phyloP scores from a whole-genome alignment of 2,797 vertebrate species.

The Melanotaenia boesemani region DNA sequence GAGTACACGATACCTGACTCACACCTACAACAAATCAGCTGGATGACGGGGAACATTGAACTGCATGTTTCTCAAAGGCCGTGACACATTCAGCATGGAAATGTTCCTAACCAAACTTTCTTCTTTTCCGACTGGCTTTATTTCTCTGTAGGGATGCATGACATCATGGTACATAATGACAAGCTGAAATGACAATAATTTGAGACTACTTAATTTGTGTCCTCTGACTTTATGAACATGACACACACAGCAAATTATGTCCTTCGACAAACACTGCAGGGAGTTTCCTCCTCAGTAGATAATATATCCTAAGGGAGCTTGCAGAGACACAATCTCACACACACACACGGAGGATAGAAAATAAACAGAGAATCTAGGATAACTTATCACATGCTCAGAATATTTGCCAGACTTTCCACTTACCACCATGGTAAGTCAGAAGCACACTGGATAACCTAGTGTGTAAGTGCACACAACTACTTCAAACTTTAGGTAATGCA shows the following conservation, averaged over 20 bases:
- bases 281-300: conserved; percentile 65
- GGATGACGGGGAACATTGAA: conserved; percentile 8
- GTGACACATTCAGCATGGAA: background rate
- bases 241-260: conserved; percentile 62
- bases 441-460: conserved; percentile 2
- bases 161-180: conserved; percentile 20
- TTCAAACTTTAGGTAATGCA: conserved; percentile 18
- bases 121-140: background rate
- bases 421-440: conserved; percentile 27
- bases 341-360: conserved; percentile 20
- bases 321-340: conserved; percentile 38
- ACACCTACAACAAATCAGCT: conserved; percentile 8
- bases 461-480: conserved; percentile 10
- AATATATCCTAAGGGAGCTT: conserved; percentile 43
- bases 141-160: conserved; percentile 12
- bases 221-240: conserved; percentile 24
- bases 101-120: background rate
- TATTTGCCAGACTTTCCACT: conserved; percentile 16
- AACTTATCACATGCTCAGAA: conserved; percentile 30
- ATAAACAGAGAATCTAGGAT: conserved; percentile 45
- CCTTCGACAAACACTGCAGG: conserved; percentile 54
- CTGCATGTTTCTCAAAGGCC: background rate
- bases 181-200: conserved; percentile 54
- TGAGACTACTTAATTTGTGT: conserved; percentile 46
- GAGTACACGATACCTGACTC: conserved; percentile 2